Evolutionary conservation across 2,113 vertebrate genomes (phyloP).

Genomic region (Pipa parva): DNA sequence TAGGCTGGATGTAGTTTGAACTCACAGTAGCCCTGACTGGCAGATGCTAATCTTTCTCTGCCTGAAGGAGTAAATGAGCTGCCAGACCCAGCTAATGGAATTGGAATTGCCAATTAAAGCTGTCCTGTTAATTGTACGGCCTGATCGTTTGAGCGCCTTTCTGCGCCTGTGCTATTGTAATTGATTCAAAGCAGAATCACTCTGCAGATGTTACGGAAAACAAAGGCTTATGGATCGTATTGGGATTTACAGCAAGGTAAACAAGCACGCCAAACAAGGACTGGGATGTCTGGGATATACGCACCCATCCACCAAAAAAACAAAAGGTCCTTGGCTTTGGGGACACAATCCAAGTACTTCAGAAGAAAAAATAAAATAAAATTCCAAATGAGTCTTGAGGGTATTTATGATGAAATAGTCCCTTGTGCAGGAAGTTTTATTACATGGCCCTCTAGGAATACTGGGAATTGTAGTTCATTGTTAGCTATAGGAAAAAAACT

Average conservation of each 20-base stretch:
- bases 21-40: accelerated
- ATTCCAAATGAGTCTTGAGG: background rate
- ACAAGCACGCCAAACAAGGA: background rate
- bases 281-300: background rate
- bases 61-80: conserved; percentile 54
- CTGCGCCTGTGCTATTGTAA: conserved; percentile 23
- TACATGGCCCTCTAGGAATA: no score
- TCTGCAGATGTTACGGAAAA: conserved; percentile 27
- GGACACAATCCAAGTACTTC: background rate
- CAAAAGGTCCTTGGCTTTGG: background rate
- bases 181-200: conserved; percentile 3
- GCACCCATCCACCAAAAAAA: background rate
- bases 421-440: no score
- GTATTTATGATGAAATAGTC: no score
- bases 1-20: conserved; percentile 9
- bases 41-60: conserved; percentile 48
- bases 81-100: conserved; percentile 55
- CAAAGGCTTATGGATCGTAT: conserved; percentile 18
- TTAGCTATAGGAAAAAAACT: no score
- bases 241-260: background rate
- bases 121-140: conserved; percentile 54
- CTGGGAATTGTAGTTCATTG: no score
- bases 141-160: conserved; percentile 43
- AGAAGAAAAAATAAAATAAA: background rate
- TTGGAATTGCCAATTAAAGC: conserved; percentile 61